phyloP scores from a whole-genome alignment of 2,888 invertebrate species.

The Apamea sordens region DNA sequence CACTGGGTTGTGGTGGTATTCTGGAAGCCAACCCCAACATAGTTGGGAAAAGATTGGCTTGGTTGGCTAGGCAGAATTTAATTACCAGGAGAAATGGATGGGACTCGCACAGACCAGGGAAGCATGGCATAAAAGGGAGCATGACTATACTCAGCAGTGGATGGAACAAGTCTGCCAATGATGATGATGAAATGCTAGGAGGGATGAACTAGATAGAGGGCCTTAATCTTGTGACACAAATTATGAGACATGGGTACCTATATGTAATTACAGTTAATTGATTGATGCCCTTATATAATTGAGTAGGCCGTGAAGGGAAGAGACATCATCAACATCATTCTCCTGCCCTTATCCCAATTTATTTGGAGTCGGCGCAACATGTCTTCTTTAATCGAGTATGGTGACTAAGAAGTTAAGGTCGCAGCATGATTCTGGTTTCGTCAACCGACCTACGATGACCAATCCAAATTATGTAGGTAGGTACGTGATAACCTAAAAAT shows the following conservation, averaged over 20 bases:
- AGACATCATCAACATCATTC: no score
- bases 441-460: not conserved
- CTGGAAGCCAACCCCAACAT: not conserved
- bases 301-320: not conserved
- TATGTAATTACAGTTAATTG: conserved; percentile 11
- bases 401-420: not conserved
- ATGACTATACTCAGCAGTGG: not conserved
- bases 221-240: not conserved
- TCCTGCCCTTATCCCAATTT: no score
- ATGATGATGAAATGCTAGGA: not conserved
- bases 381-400: not conserved
- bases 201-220: not conserved
- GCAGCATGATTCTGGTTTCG: no score
- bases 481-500: not conserved
- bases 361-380: no score
- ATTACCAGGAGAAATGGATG: not conserved
- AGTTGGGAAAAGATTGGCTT: not conserved
- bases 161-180: not conserved
- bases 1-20: not conserved
- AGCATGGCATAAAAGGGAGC: not conserved
- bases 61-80: not conserved
- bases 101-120: not conserved
- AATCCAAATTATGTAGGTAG: not conserved
- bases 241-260: not conserved
- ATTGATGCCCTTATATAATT: conserved; percentile 26